Base-by-base conservation (phyloP, 2,797 vertebrate species). In the Melanogrammus aeglefinus region DNA sequence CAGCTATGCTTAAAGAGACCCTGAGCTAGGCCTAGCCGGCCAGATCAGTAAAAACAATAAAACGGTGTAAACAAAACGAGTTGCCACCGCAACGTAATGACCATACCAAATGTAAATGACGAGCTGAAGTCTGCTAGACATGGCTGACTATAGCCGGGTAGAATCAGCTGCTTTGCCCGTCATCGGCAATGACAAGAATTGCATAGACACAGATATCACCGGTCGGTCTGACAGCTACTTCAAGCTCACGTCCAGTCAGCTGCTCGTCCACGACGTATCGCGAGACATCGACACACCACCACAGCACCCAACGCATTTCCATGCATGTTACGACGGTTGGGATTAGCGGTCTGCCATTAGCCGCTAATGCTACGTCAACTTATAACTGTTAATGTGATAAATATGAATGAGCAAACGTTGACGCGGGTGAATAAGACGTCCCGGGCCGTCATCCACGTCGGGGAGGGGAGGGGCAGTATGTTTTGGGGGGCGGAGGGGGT, bases 1-100 rank as follows among this genome's bases (percentile, higher is more conserved):
- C 85, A 76, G 57, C 57, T 24, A 2, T 9, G 57, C 57, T 63
- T n/a, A n/a, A 63, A 63, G 16, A 51, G 41, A 44, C 10, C 41
- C 41, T 44, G 47, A 51, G 57, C 57, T 24, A 63, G 57, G 57
- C 57, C 57, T 24, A 63, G 6, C 57, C 57, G 7, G 57, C 21
- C 57, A 16, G n/a, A 2, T 63, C 21, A 8, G 51, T 57, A 0
- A 1, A n/a, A n/a, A n/a, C 57, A 21, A 51, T 21, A 4, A 21
- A 6, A 63, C 57, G 21, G 57, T 21, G 57, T 21, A 14, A 4
- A 18, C 14, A 18, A 51, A 51, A 63, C 6, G 21, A 16, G 57
- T n/a, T n/a, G 47, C n/a, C 18, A 51, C 39, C 39, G 12, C 13
- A 21, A 12, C 18, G 51, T 57, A n/a, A 5, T 18, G 51, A n/a